phyloP scores from a whole-genome alignment of 2,797 vertebrate genomes.

The Danio albolineatus region DNA sequence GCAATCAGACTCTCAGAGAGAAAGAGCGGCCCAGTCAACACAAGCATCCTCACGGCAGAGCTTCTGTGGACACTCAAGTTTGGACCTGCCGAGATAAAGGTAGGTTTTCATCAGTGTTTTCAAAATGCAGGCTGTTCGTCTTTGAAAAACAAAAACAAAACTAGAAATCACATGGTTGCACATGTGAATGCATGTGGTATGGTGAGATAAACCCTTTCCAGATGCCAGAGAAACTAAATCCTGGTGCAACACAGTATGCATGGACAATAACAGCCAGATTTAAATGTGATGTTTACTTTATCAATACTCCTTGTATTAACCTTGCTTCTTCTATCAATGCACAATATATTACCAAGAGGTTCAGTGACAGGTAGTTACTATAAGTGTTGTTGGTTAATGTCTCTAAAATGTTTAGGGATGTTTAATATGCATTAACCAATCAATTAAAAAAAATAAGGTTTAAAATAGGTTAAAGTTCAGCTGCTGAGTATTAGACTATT shows the following conservation, averaged over 20 bases:
- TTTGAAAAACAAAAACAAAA: background rate
- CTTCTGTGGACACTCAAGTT: constrained; percentile 12
- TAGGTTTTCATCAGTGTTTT: constrained; percentile 27
- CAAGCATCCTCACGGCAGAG: constrained; percentile 34
- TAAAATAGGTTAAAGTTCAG: too few relatives aligned
- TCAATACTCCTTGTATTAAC: background rate
- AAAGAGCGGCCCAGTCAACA: constrained; percentile 25
- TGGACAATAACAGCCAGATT: background rate
- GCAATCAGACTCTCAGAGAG: constrained; percentile 39
- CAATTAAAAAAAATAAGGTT: too few relatives aligned
- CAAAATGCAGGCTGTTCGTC: background rate
- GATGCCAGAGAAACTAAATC: constrained; percentile 20
- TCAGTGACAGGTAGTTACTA: too few relatives aligned
- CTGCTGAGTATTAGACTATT: too few relatives aligned
- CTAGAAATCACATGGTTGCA: constrained; percentile 13
- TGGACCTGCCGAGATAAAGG: constrained; percentile 43
- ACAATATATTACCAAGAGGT: too few relatives aligned
- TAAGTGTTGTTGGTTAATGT: background rate
- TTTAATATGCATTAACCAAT: too few relatives aligned
- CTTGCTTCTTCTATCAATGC: too few relatives aligned
- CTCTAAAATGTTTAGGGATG: background rate
- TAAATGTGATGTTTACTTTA: background rate
- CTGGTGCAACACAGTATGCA: background rate
- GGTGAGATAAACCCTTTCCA: constrained; percentile 1
- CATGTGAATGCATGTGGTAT: background rate